Base-by-base conservation (phyloP, 2,797 vertebrate species). In the Melanotaenia maccullochi region DNA sequence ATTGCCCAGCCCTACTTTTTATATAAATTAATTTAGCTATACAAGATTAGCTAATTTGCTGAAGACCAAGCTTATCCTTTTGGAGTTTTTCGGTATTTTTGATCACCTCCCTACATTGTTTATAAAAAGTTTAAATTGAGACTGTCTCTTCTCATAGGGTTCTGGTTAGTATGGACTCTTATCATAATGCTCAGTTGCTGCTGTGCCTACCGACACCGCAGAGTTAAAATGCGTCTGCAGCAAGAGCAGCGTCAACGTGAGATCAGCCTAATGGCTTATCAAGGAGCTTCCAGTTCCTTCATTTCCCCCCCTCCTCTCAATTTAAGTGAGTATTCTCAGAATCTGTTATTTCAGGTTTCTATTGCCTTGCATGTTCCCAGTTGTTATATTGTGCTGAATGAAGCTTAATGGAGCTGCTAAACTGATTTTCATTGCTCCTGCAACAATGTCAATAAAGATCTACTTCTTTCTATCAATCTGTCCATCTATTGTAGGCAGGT, bases 151-250 rank as follows among this genome's bases (percentile, higher is more conserved):
- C 28, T 54, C 25, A 3, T 55, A 96, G 95, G 95, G 95, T 96
- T 96, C 89, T 96, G 95, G 95, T 82, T 96, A 77, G 95, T 96
- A 40, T 96, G 95, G 95, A 95, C 95, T 16, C 81, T 96, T n/a
- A 95, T 96, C 82, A 96, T 96, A 80, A 93, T 96, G 94, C 91
- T 95, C 28, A 96, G 95, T 82, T 96, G 95, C 89, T 96, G 95
- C 86, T 96, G 95, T 71, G 95, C 95, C 3, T 96, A 95, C 84
- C 87, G 95, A 69, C 95, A 96, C 81, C 93, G 95, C 5, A 93
- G 95, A 52, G 95, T 96, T 47, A 96, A 96, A 87, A 93, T 96
- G 93, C 95, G 95, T 7, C 90, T 95, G 64, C 95, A 96, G 84
- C 95, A 96, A 86, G 94, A 96, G 79, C 95, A 96, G 47, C 91